Conservation (phyloP, 2,113 vertebrate species). For the Vimba vimba region DNA sequence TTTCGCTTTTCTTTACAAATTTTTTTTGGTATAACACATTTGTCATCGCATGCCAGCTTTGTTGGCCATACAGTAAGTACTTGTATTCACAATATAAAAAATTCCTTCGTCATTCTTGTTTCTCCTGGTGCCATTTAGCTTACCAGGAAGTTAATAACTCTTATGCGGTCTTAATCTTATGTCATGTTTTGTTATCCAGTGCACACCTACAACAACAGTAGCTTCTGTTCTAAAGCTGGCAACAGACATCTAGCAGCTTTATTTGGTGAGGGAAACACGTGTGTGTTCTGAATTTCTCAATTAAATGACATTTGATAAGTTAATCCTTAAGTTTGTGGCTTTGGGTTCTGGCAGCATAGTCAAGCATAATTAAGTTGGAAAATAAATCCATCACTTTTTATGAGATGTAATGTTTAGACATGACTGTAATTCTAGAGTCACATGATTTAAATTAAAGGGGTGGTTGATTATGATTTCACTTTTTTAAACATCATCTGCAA, state of each 20-base stretch:
- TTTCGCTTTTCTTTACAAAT: background rate
- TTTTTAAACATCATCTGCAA: no score
- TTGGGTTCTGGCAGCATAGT: background rate
- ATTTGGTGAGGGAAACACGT: background rate
- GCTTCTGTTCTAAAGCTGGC: background rate
- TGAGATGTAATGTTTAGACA: slow-evolving; percentile 27
- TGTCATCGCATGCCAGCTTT: no score
- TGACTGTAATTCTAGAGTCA: background rate
- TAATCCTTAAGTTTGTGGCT: slow-evolving; percentile 4
- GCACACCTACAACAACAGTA: background rate
- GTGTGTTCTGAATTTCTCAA: background rate
- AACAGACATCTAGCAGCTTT: background rate
- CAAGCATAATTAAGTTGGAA: background rate
- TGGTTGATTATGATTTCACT: no score
- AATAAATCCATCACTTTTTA: slow-evolving; percentile 6
- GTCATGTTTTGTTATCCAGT: background rate
- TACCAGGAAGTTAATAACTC: background rate
- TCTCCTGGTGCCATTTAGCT: no score
- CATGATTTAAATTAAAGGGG: background rate
- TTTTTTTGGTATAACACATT: no score
- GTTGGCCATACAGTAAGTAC: no score
- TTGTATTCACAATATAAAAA: no score
- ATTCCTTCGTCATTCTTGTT: no score
- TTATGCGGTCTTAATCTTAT: background rate
- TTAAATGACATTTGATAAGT: slow-evolving; percentile 11